Conservation (phyloP, 2,888 invertebrate species). For the Sericinus montela region DNA sequence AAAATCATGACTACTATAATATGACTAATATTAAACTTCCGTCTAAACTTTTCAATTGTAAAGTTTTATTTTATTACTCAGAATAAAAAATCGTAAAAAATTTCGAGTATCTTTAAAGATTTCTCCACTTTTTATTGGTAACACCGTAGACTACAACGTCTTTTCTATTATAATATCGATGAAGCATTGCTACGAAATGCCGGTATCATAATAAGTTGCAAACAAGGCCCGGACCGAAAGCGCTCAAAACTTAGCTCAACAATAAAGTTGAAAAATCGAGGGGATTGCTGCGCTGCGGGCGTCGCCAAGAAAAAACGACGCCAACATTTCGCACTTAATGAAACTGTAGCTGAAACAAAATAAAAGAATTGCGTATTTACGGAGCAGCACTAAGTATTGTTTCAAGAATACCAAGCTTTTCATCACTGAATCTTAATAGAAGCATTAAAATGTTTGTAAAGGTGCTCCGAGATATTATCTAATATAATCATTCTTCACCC, state of each 20-base stretch:
- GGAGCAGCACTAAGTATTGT: conserved; percentile 57
- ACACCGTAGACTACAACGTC: not conserved
- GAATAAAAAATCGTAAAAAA: no score
- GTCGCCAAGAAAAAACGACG: conserved; percentile 67
- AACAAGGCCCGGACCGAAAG: conserved; percentile 43
- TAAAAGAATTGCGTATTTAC: conserved; percentile 67
- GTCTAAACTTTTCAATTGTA: no score
- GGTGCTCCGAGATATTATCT: conserved; percentile 33
- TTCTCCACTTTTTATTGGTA: conserved; percentile 6
- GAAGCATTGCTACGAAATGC: conserved; percentile 35
- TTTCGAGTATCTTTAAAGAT: not conserved
- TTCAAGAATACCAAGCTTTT: conserved; percentile 50
- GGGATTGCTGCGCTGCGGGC: conserved; percentile 60
- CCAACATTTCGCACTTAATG: conserved; percentile 75
- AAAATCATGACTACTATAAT: no score
- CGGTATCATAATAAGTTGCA: conserved; percentile 49
- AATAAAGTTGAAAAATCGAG: conserved; percentile 75
- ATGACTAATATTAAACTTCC: no score
- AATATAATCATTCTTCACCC: not conserved
- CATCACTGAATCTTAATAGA: conserved; percentile 49
- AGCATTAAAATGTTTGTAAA: conserved; percentile 47
- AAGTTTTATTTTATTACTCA: no score
- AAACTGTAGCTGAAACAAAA: conserved; percentile 73
- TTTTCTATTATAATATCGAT: conserved; percentile 24
- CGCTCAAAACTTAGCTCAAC: conserved; percentile 54